Percentiles rank a stretch among this genome's conserved stretches.
phyloP scores from a whole-genome alignment of 2,113 vertebrate genomes.

The Prunella fulvescens region DNA sequence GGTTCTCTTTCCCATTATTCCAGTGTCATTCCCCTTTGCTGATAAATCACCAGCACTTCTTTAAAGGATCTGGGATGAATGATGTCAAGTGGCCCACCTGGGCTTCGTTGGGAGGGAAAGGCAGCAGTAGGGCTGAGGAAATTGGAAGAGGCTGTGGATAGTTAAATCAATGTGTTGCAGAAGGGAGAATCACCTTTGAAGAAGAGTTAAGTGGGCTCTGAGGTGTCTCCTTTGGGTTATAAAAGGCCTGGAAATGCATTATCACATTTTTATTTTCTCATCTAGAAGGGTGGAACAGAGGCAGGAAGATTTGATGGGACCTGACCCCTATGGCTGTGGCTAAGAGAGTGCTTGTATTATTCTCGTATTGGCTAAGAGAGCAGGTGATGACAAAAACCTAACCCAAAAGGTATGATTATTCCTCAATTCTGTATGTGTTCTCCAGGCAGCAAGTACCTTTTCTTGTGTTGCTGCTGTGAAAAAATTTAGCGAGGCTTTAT shows the following conservation, averaged over 20 bases:
- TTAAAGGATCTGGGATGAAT: neutral
- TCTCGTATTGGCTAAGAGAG: neutral
- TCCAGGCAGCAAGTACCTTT: neutral
- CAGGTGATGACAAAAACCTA: neutral
- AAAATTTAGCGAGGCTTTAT: neutral
- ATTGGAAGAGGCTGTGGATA: neutral
- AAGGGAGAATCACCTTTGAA: neutral
- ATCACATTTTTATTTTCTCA: rapidly evolving
- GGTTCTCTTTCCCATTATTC: neutral
- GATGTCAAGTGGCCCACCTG: neutral
- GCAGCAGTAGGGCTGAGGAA: neutral
- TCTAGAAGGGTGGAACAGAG: rapidly evolving
- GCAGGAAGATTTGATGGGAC: rapidly evolving
- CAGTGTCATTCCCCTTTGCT: neutral
- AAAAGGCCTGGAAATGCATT: neutral
- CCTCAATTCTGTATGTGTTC: neutral
- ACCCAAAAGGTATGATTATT: neutral
- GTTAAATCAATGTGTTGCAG: neutral
- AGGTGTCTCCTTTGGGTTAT: neutral
- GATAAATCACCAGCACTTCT: neutral
- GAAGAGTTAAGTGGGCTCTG: neutral
- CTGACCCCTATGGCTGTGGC: rapidly evolving
- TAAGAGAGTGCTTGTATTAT: rapidly evolving
- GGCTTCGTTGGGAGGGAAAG: neutral
- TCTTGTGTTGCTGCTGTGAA: neutral